These are phyloP conservation scores for Tetramorium alpestre DNA, from an alignment of 1,140 invertebrate genomes.

Conservation along the genomic window DNA sequence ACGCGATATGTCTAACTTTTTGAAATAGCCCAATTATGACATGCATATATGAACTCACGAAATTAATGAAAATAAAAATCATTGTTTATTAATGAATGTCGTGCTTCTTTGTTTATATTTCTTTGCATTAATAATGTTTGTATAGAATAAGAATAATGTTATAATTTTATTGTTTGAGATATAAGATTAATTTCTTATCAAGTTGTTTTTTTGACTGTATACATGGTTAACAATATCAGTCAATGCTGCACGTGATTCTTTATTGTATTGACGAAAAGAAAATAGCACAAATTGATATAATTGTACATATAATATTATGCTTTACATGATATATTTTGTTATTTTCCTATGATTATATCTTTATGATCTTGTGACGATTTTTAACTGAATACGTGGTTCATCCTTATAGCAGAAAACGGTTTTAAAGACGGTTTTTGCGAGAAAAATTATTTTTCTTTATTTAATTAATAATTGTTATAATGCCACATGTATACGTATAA, in stretches of 20 bases:
- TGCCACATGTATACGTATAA: neutral
- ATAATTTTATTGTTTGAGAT: neutral
- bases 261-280: neutral
- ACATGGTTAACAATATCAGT: neutral
- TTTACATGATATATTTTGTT: neutral
- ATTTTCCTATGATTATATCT: neutral
- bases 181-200: neutral
- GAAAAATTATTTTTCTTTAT: neutral
- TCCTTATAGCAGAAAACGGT: neutral
- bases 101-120: neutral
- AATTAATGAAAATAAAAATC: constrained; percentile 18
- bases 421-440: neutral
- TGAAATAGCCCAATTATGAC: neutral
- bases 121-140: neutral
- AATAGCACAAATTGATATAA: neutral
- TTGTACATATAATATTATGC: neutral
- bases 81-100: constrained; percentile 15
- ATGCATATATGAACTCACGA: neutral
- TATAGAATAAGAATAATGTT: neutral
- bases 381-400: neutral
- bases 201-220: neutral
- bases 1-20: neutral
- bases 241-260: neutral
- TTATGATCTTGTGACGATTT: neutral
- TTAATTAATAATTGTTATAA: constrained; percentile 12